Conservation (phyloP, 2,113 vertebrate species). For the Desmodus rotundus region DNA sequence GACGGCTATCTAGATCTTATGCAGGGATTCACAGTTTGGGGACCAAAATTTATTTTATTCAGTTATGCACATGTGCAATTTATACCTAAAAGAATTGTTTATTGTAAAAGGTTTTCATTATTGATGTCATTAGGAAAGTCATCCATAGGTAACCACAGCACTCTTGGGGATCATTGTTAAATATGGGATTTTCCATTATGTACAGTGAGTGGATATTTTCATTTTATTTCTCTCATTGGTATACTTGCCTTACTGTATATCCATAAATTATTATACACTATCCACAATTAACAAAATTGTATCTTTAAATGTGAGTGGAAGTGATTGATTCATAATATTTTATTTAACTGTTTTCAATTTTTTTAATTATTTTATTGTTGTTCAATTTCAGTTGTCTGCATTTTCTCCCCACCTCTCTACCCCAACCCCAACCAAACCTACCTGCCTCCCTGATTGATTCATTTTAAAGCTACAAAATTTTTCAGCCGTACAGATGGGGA, state of each 20-base stretch:
- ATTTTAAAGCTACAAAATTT: constrained; percentile 64
- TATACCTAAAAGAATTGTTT: background rate
- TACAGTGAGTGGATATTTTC: background rate
- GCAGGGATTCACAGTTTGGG: background rate
- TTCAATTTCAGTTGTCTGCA: too few relatives aligned
- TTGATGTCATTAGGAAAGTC: constrained; percentile 1
- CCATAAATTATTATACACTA: constrained; percentile 50
- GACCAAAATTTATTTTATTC: constrained; percentile 38
- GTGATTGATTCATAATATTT: constrained; percentile 41
- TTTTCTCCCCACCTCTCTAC: too few relatives aligned
- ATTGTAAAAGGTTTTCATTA: background rate
- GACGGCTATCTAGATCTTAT: background rate
- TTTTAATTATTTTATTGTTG: too few relatives aligned
- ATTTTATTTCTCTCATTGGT: constrained; percentile 42
- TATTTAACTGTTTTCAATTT: too few relatives aligned
- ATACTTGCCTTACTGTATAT: constrained; percentile 18
- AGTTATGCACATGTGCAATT: constrained; percentile 27
- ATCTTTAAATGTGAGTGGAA: constrained; percentile 54
- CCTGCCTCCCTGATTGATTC: constrained; percentile 39
- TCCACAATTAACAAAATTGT: constrained; percentile 36
- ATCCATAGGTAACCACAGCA: background rate
- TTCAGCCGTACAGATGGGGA: background rate
- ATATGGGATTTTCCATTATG: constrained; percentile 33
- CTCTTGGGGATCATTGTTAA: constrained; percentile 22
- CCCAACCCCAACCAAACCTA: too few relatives aligned